Percentiles rank a stretch among this genome's conserved stretches.
Evolutionary conservation across 2,113 vertebrate species (phyloP).

Genomic region (Ictalurus punctatus): DNA sequence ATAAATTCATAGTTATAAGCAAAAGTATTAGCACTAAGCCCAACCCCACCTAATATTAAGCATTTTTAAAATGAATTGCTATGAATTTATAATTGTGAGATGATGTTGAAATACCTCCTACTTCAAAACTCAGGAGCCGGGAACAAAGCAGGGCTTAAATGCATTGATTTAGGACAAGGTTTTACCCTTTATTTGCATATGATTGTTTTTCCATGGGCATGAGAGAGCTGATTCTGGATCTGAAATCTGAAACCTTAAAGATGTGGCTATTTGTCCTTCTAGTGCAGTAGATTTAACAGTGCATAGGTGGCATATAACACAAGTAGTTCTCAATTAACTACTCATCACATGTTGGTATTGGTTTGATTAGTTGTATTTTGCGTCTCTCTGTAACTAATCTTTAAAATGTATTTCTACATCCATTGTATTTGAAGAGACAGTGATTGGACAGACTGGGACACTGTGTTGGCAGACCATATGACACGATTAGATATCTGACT

Average conservation of each 20-base stretch:
- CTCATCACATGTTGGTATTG: constrained; percentile 7
- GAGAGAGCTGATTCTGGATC: neutral
- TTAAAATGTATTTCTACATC: neutral
- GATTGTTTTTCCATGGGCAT: neutral
- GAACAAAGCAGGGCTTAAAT: neutral
- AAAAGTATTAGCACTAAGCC: neutral
- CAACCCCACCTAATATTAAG: neutral
- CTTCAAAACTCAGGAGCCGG: neutral
- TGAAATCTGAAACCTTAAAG: neutral
- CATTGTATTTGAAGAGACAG: constrained; percentile 15
- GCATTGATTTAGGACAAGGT: neutral
- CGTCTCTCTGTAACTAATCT: neutral
- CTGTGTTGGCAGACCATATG: constrained; percentile 4
- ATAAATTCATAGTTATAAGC: neutral
- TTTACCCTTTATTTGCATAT: neutral
- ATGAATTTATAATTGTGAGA: neutral
- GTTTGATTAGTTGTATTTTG: neutral
- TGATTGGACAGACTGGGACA: constrained; percentile 11
- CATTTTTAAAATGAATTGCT: neutral
- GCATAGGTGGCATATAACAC: neutral
- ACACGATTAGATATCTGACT: constrained; percentile 9
- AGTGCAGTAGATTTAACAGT: neutral
- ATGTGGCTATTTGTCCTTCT: neutral
- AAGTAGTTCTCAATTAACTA: neutral
- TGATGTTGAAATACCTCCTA: neutral